A percentile compares a stretch with the other conserved stretches of the same genome.
These are phyloP conservation scores for Nothobranchius furzeri DNA, from an alignment of 2,113 vertebrate genomes.

Conservation along the genomic window DNA sequence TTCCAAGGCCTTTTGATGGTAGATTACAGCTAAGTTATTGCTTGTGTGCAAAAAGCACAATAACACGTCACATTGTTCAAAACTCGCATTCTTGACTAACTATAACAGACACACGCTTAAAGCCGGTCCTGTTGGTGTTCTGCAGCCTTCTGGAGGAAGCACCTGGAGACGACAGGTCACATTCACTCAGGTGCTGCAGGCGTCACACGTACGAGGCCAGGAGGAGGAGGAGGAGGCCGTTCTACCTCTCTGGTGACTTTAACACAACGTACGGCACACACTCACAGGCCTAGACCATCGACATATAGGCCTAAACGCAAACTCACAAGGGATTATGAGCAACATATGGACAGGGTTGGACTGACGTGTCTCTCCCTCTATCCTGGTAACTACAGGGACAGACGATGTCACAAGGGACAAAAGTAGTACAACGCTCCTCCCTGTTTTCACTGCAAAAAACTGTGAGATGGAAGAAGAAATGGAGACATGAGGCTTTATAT, in stretches of 20 bases:
- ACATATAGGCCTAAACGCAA: not conserved
- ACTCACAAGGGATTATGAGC: not conserved
- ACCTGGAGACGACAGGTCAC: conserved; percentile 57
- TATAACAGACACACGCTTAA: conserved; percentile 18
- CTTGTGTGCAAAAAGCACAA: not conserved
- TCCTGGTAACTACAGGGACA: conserved; percentile 60
- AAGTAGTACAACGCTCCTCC: conserved; percentile 62
- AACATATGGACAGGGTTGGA: not conserved
- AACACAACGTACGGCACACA: conserved; percentile 35
- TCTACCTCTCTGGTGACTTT: conserved; percentile 56
- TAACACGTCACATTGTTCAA: not conserved
- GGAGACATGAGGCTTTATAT: conserved; percentile 8
- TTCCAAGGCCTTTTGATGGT: not conserved
- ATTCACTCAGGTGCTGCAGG: conserved; percentile 44
- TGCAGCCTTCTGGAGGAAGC: conserved; percentile 58
- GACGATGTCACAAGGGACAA: conserved; percentile 65
- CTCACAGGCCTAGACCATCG: no score
- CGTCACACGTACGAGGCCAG: conserved; percentile 17
- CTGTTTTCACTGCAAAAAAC: conserved; percentile 62
- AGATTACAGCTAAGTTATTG: not conserved
- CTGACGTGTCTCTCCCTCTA: conserved; percentile 26
- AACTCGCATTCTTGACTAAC: conserved; percentile 5
- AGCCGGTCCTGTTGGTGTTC: conserved; percentile 32
- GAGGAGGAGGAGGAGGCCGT: conserved; percentile 23
- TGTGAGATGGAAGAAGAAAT: conserved; percentile 28